A percentile compares a stretch with the other conserved stretches of the same genome.
Evolutionary conservation across 2,113 vertebrate genomes (phyloP).

Genomic region (Phaethon lepturus): DNA sequence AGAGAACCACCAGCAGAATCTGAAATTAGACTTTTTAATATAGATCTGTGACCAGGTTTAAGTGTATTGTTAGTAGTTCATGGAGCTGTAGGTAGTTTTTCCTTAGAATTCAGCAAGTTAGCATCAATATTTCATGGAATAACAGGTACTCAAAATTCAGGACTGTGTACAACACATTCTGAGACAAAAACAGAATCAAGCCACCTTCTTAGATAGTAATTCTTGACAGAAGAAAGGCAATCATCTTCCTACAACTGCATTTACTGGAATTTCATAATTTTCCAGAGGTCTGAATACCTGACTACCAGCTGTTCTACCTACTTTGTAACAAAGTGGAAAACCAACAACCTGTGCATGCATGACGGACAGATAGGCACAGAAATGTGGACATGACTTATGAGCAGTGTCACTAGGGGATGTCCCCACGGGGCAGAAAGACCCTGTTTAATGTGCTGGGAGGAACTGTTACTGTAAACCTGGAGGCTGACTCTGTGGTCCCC

Average conservation of each 20-base stretch:
- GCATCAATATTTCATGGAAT: not conserved
- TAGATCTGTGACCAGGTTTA: not conserved
- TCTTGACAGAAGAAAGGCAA: not conserved
- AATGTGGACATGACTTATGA: not conserved
- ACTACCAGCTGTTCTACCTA: not conserved
- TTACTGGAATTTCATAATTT: not conserved
- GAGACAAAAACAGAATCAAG: not conserved
- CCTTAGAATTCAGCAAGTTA: not conserved
- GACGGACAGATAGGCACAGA: not conserved
- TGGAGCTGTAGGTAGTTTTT: not conserved
- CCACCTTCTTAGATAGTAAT: not conserved
- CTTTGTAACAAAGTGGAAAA: not conserved
- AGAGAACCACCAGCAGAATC: not conserved
- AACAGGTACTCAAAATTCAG: not conserved
- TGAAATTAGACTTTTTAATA: not conserved
- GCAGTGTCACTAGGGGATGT: not conserved
- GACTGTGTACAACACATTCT: not conserved
- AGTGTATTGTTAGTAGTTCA: not conserved
- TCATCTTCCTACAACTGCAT: not conserved
- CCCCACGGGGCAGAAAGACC: not conserved
- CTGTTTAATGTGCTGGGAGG: not conserved
- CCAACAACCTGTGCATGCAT: not conserved
- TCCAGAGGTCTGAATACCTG: not conserved
- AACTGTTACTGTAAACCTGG: not conserved
- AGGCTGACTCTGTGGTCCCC: not conserved